These are phyloP conservation scores for Azorinus chamasolen DNA, from an alignment of 2,888 invertebrate species.

Conservation along the genomic window DNA sequence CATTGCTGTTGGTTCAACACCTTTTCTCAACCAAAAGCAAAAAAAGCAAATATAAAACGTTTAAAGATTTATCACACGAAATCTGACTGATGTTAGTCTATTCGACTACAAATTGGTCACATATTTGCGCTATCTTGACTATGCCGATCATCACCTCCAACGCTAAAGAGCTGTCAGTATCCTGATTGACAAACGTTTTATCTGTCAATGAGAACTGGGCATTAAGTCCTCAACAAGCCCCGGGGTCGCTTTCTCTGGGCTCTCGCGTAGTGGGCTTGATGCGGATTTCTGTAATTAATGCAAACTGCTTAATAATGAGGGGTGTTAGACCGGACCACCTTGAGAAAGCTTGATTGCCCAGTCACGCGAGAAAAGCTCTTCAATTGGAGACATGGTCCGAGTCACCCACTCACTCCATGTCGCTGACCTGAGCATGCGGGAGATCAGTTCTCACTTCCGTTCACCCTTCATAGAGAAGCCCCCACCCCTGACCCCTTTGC, in stretches of 20 bases:
- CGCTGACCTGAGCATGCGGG: no score
- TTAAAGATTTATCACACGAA: no score
- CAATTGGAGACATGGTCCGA: slow-evolving; percentile 26
- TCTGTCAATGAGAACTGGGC: slow-evolving; percentile 33
- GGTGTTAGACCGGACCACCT: slow-evolving; percentile 31
- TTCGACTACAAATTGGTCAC: no score
- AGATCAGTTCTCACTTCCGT: no score
- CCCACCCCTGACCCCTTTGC: no score
- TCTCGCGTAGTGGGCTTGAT: slow-evolving; percentile 18
- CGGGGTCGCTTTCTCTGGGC: slow-evolving; percentile 10
- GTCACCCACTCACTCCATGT: not conserved
- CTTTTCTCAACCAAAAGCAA: no score
- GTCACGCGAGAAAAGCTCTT: slow-evolving; percentile 28
- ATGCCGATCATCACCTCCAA: not conserved
- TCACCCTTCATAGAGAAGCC: no score
- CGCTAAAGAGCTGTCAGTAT: slow-evolving; percentile 11
- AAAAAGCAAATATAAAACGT: no score
- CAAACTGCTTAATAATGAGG: slow-evolving; percentile 47
- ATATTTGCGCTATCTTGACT: not conserved
- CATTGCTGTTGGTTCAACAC: no score
- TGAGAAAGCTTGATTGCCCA: slow-evolving; percentile 27
- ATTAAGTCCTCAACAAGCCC: slow-evolving; percentile 25
- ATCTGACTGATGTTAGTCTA: no score
- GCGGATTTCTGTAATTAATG: slow-evolving; percentile 36
- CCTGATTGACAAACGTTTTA: slow-evolving; percentile 30